These are phyloP conservation scores for Podilymbus podiceps DNA, from an alignment of 2,113 vertebrate genomes.

Conservation along the genomic window DNA sequence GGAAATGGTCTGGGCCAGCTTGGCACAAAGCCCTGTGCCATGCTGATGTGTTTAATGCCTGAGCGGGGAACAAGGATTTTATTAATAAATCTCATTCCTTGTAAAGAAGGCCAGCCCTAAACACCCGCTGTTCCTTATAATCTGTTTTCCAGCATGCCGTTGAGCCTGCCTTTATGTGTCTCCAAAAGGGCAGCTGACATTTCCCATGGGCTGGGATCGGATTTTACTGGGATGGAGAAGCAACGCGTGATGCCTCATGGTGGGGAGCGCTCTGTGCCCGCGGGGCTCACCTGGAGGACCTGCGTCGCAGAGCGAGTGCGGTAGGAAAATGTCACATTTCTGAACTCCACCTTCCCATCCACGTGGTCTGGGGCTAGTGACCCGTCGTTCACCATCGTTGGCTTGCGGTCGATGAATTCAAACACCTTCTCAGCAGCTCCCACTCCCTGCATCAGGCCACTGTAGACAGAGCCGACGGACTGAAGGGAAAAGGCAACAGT, in stretches of 20 bases:
- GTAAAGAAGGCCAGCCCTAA: background rate
- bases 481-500: constrained; percentile 30
- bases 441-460: constrained; percentile 94
- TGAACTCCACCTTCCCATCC: constrained; percentile 89
- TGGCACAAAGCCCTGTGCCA: constrained; percentile 17
- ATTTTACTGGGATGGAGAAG: background rate
- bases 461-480: constrained; percentile 92
- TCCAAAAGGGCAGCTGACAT: background rate
- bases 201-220: background rate
- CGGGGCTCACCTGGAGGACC: constrained; percentile 84
- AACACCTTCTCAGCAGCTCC: constrained; percentile 97
- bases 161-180: background rate
- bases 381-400: constrained; percentile 80
- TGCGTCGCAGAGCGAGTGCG: constrained; percentile 83
- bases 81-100: constrained; percentile 14
- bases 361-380: constrained; percentile 81
- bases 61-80: background rate
- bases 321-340: constrained; percentile 89
- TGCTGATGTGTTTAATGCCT: background rate
- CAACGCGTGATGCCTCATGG: background rate
- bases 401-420: constrained; percentile 90
- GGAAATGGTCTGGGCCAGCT: background rate
- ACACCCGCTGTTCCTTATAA: background rate
- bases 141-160: background rate
- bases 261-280: rapidly evolving